Percentiles rank a stretch among this genome's conserved stretches.
Conservation (phyloP, 1,140 invertebrate genomes). For the Lordiphosa clarofinis region DNA sequence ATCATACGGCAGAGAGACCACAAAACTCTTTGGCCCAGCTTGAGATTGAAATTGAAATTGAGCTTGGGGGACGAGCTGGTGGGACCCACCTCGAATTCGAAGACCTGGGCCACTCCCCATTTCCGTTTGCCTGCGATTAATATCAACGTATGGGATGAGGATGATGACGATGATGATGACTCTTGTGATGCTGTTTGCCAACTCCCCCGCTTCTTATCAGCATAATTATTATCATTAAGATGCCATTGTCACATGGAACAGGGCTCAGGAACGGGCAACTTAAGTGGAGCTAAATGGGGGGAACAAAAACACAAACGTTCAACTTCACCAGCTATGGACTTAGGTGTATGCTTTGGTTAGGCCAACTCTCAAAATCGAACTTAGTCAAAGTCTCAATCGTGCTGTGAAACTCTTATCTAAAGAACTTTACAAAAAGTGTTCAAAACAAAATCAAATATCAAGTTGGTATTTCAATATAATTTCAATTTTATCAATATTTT, state of each 20-base stretch:
- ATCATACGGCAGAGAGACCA: slow-evolving; percentile 37
- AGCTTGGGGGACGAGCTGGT: slow-evolving; percentile 5
- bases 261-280: slow-evolving; percentile 30
- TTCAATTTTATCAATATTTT: too few species aligned
- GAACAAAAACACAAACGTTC: too few species aligned
- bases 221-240: slow-evolving; percentile 70
- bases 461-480: too few species aligned
- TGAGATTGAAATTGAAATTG: slow-evolving; percentile 8
- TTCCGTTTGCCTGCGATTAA: slow-evolving; percentile 70
- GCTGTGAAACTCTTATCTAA: too few species aligned
- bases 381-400: too few species aligned
- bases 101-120: slow-evolving; percentile 64
- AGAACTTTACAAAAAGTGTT: too few species aligned
- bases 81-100: slow-evolving; percentile 54
- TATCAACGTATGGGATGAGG: slow-evolving; percentile 50
- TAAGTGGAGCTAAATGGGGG: slow-evolving; percentile 22
- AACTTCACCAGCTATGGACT: too few species aligned
- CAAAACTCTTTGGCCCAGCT: slow-evolving; percentile 11
- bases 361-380: too few species aligned
- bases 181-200: background rate
- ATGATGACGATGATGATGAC: slow-evolving; percentile 9
- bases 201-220: slow-evolving; percentile 45
- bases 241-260: slow-evolving; percentile 66
- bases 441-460: too few species aligned
- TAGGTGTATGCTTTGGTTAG: too few species aligned